Percentiles rank a stretch among this genome's conserved stretches.
phyloP scores from a whole-genome alignment of 2,113 vertebrate species.

The Trachemys scripta region DNA sequence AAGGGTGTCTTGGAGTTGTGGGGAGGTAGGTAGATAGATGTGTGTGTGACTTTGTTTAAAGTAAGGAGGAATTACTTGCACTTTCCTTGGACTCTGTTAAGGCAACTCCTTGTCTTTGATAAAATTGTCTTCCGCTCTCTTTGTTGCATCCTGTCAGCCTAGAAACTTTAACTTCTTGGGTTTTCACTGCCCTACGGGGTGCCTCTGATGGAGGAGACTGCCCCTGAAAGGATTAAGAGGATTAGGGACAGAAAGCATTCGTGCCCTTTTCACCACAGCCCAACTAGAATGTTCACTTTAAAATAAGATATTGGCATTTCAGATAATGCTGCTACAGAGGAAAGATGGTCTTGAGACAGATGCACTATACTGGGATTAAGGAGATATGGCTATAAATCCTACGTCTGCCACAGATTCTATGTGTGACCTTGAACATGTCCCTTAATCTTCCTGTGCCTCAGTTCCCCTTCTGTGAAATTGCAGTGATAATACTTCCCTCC shows the following conservation, averaged over 20 bases:
- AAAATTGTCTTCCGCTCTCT: not conserved
- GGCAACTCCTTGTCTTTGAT: not conserved
- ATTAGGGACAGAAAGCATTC: not conserved
- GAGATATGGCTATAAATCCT: conserved; percentile 40
- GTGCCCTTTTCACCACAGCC: not conserved
- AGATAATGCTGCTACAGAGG: not conserved
- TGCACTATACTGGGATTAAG: not conserved
- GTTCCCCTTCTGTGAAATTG: not conserved
- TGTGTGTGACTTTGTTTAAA: not conserved
- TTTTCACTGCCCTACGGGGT: not conserved
- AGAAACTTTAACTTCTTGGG: conserved; percentile 20
- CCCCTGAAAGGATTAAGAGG: conserved; percentile 8
- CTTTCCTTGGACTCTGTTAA: conserved; percentile 11
- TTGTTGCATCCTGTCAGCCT: not conserved
- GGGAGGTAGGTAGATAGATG: not conserved
- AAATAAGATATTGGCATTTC: not conserved
- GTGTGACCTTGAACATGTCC: not conserved
- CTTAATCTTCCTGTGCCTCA: not conserved
- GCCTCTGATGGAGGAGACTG: not conserved
- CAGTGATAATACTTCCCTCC: not conserved
- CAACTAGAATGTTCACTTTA: conserved; percentile 32
- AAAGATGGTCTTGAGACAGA: not conserved
- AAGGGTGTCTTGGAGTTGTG: not conserved
- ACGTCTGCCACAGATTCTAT: conserved; percentile 39
- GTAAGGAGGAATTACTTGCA: not conserved